Evolutionary conservation across 1,140 invertebrate genomes (phyloP).

Genomic region (Magallana angulata): DNA sequence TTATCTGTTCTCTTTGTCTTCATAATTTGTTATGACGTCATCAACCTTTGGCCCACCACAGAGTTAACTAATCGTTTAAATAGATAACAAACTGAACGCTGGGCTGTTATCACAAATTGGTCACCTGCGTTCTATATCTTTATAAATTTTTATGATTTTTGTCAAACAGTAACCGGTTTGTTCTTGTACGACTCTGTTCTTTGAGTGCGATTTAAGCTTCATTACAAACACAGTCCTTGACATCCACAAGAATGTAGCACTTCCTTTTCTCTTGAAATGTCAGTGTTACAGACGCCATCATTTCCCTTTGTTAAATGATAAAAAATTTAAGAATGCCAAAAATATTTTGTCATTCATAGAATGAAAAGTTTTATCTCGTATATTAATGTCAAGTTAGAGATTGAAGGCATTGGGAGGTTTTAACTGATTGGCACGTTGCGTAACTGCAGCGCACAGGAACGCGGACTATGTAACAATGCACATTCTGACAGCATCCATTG

Average conservation of each 20-base stretch:
- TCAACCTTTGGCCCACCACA: not conserved
- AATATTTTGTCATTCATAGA: too few relatives aligned
- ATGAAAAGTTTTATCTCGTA: not conserved
- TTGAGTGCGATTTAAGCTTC: too few relatives aligned
- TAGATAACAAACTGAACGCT: not conserved
- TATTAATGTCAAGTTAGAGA: conserved; percentile 18
- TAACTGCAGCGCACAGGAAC: not conserved
- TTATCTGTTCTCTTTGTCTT: conserved; percentile 18
- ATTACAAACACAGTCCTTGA: too few relatives aligned
- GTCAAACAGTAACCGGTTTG: not conserved
- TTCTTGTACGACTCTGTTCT: not conserved
- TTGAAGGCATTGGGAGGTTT: not conserved
- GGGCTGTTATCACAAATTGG: too few relatives aligned
- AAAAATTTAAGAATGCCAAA: too few relatives aligned
- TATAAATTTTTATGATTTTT: too few relatives aligned
- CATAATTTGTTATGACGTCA: conserved; percentile 26
- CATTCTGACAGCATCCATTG: not conserved
- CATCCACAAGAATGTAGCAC: too few relatives aligned
- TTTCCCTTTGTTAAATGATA: too few relatives aligned
- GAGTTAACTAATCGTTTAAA: not conserved
- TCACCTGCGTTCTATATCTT: too few relatives aligned
- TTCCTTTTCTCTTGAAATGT: too few relatives aligned
- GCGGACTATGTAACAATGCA: conserved; percentile 1
- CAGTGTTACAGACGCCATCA: too few relatives aligned
- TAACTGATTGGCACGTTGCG: not conserved